Evolutionary conservation across 1,140 invertebrate species (phyloP).

Genomic region (Euwallacea similis): DNA sequence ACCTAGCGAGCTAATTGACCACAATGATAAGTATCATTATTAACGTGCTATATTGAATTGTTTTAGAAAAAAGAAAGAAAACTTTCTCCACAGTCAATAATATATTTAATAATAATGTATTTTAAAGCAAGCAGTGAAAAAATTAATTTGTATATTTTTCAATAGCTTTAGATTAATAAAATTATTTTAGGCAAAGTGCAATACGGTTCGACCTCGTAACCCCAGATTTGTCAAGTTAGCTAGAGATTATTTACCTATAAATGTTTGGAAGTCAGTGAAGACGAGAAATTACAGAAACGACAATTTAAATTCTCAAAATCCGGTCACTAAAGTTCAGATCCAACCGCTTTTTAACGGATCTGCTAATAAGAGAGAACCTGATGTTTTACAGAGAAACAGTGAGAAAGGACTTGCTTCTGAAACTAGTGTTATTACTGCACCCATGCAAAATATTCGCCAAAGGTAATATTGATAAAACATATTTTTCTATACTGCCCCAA

Average conservation of each 20-base stretch:
- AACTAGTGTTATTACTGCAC: constrained; percentile 16
- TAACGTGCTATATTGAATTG: too few relatives aligned
- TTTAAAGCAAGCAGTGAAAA: too few relatives aligned
- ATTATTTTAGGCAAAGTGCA: constrained; percentile 41
- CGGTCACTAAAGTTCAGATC: constrained; percentile 42
- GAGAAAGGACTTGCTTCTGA: constrained; percentile 9
- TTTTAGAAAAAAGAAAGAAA: too few relatives aligned
- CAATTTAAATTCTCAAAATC: constrained; percentile 29
- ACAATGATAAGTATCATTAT: too few relatives aligned
- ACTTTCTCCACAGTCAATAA: too few relatives aligned
- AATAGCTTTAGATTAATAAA: background rate
- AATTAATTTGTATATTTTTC: background rate
- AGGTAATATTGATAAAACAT: background rate
- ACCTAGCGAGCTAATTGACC: too few relatives aligned
- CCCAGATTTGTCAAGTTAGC: constrained; percentile 34
- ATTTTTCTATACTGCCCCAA: too few relatives aligned
- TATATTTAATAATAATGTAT: too few relatives aligned
- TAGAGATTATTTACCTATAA: background rate
- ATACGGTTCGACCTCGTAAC: constrained; percentile 36
- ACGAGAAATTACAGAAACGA: constrained; percentile 27
- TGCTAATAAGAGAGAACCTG: too few relatives aligned
- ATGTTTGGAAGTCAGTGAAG: constrained; percentile 23
- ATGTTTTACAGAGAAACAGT: background rate
- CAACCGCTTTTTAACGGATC: constrained; percentile 21
- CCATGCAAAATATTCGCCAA: constrained; percentile 40